Evolutionary conservation across 2,888 invertebrate species (phyloP), one percentile per base, ranked within the genome.

Genomic region (Leptothorax acervorum): DNA sequence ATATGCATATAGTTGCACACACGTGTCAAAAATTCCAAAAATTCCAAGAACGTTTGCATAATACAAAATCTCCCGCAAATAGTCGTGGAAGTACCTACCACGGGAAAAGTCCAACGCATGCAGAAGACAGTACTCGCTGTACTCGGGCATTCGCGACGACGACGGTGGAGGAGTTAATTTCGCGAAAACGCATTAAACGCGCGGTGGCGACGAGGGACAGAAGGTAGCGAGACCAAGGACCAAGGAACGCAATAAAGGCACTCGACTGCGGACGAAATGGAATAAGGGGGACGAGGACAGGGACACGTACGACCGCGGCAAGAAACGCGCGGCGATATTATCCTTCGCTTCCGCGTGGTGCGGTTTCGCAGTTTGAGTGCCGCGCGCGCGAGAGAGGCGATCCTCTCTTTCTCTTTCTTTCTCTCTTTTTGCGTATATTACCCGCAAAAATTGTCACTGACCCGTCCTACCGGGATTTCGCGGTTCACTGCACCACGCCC

Each of bases 251-350:
- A 79, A 79, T 79, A 79, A 79, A 79, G 71, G 79, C 45, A 63
- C 79, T 79, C 79, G 48, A 45, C 48, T 60, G 48, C 57, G 57
- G 48, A 39, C 76, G 76, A 23, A 48, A 71, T 63, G 65, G 75
- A 39, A 63, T 74, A 76, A 63, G 66, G 31, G 70, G 42, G 42
- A 31, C 53, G 28, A 51, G 35, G 63, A 73, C n/a, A 42, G 81
- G 51, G 60, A 60, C 3, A 28, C 39, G 66, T n/a, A 12, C 66
- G 6, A 84, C 48, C 74, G 70, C 35, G n/a, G 82, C 83, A 84
- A 75, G 85, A 88, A 88, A 89, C 39, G 39, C 28, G 28, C 55
- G 31, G 89, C 88, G 86, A 87, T 88, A 88, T 86, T 88, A 88
- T 87, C 84, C 86, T 82, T 82, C 74, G 84, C 63, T 81, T 86